Evolutionary conservation across 2,113 vertebrate species (phyloP), one percentile per base, ranked within the genome.

Genomic region (Machaerirhynchus nigripectus): DNA sequence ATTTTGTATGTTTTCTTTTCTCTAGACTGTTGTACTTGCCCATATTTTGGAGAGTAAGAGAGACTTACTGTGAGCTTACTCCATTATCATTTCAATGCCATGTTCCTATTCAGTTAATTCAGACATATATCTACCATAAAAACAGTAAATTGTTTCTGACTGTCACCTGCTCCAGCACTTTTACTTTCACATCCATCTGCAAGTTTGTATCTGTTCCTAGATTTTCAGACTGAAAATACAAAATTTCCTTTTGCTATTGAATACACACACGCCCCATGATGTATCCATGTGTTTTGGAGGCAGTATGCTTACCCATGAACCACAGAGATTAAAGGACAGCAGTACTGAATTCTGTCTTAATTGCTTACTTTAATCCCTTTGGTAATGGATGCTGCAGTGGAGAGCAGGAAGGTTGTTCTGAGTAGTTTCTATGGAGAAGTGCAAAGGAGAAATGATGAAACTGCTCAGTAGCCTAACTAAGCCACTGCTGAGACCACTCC

Each of bases 181-280:
- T 59, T 11, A 68, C 3, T 39, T 80, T 78, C 42, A 39, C 7
- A 28, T 23, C 10, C 3, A 68, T 5, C 9, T 63, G 3, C 35
- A 84, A 56, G 35, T 11, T 73, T 81, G 10, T 31, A 39, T 40
- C 17, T 73, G 22, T 30, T 40, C 47, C 28, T 44, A 55, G 10
- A 40, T 30, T 27, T 77, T 68, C 33, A 56, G 18, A 33, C 1
- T 31, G 23, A 67, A 28, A 18, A 7, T 4, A 33, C 2, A 39
- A 10, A 30, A 44, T 31, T 93, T 61, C 35, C 31, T 12, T 67
- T 63, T 68, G 15, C 31, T 87, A 5, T 11, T 39, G 47, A 67
- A 26, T 11, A 19, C 2, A 9, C 4, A 10, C n/a, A n/a, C n/a
- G n/a, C n/a, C 17, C 20, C 15, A 35, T 1, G 7, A 44, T 44